Percentiles rank a stretch among this genome's conserved stretches.
Conservation (phyloP, 1,140 invertebrate genomes). For the Fopius arisanus region DNA sequence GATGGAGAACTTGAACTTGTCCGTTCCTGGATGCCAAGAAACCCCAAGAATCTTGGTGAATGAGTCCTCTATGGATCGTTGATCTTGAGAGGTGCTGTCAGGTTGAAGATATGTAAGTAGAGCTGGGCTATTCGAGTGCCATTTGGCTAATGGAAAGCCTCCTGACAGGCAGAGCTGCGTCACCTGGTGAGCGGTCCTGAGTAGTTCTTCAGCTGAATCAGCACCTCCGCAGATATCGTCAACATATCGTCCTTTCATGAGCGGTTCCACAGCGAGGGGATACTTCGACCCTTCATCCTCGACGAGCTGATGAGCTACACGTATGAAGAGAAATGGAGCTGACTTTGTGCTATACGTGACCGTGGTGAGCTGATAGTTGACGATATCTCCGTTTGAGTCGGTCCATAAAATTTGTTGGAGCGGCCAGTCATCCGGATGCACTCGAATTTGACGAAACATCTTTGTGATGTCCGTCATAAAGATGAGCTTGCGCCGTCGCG, state of each 20-base stretch:
- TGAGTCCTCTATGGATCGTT: constrained; percentile 5
- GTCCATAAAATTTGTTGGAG: too few relatives aligned
- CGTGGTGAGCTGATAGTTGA: too few relatives aligned
- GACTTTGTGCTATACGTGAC: constrained; percentile 42
- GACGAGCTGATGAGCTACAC: constrained; percentile 42
- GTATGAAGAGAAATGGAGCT: constrained; percentile 47
- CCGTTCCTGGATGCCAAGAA: not conserved
- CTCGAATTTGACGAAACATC: constrained; percentile 38
- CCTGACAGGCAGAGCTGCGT: constrained; percentile 3
- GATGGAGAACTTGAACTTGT: constrained; percentile 18
- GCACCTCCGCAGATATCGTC: constrained; percentile 37
- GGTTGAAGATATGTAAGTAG: not conserved
- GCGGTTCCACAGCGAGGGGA: constrained; percentile 26
- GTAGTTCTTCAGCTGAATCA: constrained; percentile 34
- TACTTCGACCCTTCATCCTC: too few relatives aligned
- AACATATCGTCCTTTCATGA: constrained; percentile 37
- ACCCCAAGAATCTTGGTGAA: constrained; percentile 15
- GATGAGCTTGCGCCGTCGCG: too few relatives aligned
- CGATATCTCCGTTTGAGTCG: too few relatives aligned
- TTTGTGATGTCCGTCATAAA: constrained; percentile 44
- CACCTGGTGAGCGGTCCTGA: not conserved
- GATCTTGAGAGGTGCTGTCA: not conserved
- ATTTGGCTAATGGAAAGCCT: constrained; percentile 20
- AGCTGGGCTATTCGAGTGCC: not conserved
- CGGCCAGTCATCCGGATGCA: too few relatives aligned